Base-by-base conservation (phyloP, 2,797 vertebrate genomes). In the Sebastes paucispinis region DNA sequence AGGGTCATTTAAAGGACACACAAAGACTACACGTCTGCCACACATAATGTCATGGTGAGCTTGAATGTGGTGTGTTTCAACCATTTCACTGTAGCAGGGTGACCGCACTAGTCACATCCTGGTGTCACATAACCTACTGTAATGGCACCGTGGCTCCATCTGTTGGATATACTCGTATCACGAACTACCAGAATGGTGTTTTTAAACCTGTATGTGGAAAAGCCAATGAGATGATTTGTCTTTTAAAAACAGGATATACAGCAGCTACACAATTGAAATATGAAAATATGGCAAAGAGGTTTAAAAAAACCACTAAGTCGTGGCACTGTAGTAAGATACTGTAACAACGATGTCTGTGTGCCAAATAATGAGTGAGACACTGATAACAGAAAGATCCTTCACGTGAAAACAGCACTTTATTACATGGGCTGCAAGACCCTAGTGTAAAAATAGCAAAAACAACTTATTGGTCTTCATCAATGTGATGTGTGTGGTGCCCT, bases 61-160 rank as follows among this genome's bases (percentile, higher is more conserved):
- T 16, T 52, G 10, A 54, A 18, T 24, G 13, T 12, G 3, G 1
- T 25, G 4, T 22, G 8, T 50, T 31, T 65, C 3, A 57, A 5
- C 4, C 18, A 18, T 43, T 71, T 20, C 5, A 12, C 4, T 25
- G 18, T 4, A 25, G 70, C 0, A 13, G 5, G 5, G 3, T 14
- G 4, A 3, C 8, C 5, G 11, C 39, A 16, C 3, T 3, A 3
- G 39, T 13, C 25, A 58, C 11, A 36, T 1, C 9, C 34, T 6
- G 11, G 11, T 14, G 10, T 29, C 16, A 25, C 20, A 32, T n/a
- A 8, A 25, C 22, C 43, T 8, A 50, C 43, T 50, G 43, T 50
- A 50, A 47, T 47, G 10, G n/a, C 4, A 62, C 24, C 5, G 3
- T 69, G 55, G 77, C 74, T 20, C 77, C 77, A 67, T 66, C 86